These are phyloP conservation scores for Phasianus colchicus DNA, from an alignment of 2,113 vertebrate genomes.

Conservation along the genomic window DNA sequence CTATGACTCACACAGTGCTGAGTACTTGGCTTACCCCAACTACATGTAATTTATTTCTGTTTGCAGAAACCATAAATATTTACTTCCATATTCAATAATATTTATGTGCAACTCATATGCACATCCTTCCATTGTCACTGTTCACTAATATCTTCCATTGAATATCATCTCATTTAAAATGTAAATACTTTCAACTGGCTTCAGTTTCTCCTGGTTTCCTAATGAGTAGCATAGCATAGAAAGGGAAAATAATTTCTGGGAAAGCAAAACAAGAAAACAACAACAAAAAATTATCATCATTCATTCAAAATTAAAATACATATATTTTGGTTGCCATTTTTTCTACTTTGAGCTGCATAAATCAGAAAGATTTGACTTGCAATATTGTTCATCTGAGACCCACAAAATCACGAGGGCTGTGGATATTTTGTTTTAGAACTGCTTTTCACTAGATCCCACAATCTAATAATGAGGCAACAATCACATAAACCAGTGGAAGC, in stretches of 20 bases:
- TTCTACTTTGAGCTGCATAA: not conserved
- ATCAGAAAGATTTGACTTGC: not conserved
- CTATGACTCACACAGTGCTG: not conserved
- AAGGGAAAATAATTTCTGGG: not conserved
- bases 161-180: not conserved
- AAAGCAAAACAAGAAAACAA: not conserved
- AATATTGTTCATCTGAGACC: not conserved
- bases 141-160: not conserved
- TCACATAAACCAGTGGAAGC: not conserved
- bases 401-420: not conserved
- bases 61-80: conserved; percentile 3
- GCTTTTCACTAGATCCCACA: not conserved
- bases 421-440: not conserved
- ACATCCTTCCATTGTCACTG: not conserved
- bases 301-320: not conserved
- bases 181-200: not conserved
- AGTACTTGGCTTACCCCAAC: not conserved
- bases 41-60: not conserved
- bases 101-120: not conserved
- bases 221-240: not conserved
- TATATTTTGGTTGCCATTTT: not conserved
- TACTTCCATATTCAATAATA: not conserved
- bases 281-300: not conserved
- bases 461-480: not conserved
- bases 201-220: not conserved